These are phyloP conservation scores for Mormyrus iriodes DNA, from an alignment of 2,113 vertebrate species.

Conservation along the genomic window DNA sequence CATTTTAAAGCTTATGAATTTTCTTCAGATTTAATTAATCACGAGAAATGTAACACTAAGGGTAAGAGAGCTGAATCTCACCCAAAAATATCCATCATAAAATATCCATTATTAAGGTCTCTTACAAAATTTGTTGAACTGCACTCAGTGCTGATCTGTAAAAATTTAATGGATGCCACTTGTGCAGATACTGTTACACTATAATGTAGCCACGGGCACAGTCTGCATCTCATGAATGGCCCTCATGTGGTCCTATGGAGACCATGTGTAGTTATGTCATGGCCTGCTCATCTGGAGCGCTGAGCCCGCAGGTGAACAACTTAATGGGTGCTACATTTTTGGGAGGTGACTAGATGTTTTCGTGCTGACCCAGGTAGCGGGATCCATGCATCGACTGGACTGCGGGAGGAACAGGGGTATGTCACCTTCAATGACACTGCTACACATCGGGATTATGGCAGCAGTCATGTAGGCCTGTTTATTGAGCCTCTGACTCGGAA, in stretches of 20 bases:
- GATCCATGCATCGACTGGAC: background rate
- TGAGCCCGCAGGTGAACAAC: background rate
- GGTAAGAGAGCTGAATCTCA: background rate
- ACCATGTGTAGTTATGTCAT: background rate
- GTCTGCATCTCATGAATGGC: background rate
- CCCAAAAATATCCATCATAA: background rate
- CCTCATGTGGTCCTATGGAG: background rate
- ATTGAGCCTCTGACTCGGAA: background rate
- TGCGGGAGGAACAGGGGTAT: background rate
- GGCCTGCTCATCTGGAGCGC: background rate
- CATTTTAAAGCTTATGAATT: background rate
- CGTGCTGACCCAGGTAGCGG: background rate
- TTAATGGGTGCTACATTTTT: background rate
- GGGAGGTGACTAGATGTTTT: background rate
- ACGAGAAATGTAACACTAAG: background rate
- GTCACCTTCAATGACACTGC: background rate
- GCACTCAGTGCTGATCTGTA: background rate
- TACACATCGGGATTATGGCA: background rate
- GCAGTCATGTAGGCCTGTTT: background rate
- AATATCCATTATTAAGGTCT: background rate
- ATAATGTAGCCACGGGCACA: background rate
- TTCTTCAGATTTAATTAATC: background rate
- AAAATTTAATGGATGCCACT: constrained; percentile 2
- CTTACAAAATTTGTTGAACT: background rate
- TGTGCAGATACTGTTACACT: background rate